Conservation (phyloP, 2,113 vertebrate species). For the Ahaetulla prasina region DNA sequence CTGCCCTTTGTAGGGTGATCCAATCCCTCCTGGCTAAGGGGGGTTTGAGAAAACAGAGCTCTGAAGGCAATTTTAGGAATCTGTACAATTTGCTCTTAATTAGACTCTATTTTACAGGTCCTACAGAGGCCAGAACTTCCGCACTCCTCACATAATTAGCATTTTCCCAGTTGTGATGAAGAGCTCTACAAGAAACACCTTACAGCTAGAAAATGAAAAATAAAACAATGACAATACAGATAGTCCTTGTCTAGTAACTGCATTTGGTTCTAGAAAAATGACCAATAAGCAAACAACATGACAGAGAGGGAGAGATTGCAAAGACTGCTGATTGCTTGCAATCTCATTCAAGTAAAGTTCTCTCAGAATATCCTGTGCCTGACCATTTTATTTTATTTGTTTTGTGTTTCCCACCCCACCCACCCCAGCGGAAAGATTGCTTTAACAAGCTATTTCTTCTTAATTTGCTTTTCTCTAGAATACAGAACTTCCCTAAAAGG, state of each 20-base stretch:
- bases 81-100: background rate
- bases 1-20: background rate
- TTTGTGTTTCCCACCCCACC: background rate
- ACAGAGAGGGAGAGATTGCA: background rate
- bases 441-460: background rate
- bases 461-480: background rate
- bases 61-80: background rate
- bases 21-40: background rate
- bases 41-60: background rate
- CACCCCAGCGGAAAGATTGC: background rate
- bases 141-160: background rate
- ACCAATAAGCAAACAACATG: background rate
- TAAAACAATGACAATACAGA: background rate
- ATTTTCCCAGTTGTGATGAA: background rate
- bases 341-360: background rate
- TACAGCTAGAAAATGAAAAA: constrained; percentile 4
- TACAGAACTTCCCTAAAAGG: background rate
- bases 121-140: background rate
- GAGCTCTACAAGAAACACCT: background rate
- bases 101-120: background rate
- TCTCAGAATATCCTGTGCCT: background rate
- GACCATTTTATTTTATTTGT: background rate
- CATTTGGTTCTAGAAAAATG: background rate
- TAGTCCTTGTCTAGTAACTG: background rate
- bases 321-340: background rate